These are phyloP conservation scores for Heliconius aoede DNA, from an alignment of 2,888 invertebrate species.

Conservation along the genomic window DNA sequence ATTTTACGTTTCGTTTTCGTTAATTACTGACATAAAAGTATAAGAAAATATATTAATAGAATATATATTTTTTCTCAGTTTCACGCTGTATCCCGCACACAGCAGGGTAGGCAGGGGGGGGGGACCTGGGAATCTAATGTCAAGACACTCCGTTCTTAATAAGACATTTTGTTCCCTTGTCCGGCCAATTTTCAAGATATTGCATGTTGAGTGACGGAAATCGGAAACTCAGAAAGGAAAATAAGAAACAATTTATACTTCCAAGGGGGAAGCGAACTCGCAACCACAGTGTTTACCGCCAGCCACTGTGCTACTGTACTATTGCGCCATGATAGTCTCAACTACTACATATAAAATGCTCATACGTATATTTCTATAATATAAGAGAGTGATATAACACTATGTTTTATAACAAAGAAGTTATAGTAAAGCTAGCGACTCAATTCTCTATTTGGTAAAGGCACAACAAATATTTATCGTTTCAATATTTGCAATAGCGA, in stretches of 20 bases:
- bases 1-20: neutral
- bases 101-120: too few species aligned
- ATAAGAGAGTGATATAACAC: neutral
- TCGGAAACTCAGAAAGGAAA: neutral
- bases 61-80: too few species aligned
- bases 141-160: too few species aligned
- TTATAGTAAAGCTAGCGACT: constrained; percentile 13
- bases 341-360: neutral
- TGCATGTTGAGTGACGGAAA: neutral
- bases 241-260: neutral
- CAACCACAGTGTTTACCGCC: neutral
- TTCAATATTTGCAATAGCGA: constrained; percentile 39
- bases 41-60: too few species aligned
- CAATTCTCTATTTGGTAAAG: constrained; percentile 35
- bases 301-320: neutral
- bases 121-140: too few species aligned
- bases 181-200: neutral
- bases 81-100: too few species aligned
- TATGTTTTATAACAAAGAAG: neutral
- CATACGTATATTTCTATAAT: neutral
- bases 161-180: neutral
- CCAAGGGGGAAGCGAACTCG: neutral
- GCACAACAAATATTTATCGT: constrained; percentile 35
- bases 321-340: too few species aligned
- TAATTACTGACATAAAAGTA: neutral